Conservation (phyloP, 2,888 invertebrate species). For the Andrena bucephala region DNA sequence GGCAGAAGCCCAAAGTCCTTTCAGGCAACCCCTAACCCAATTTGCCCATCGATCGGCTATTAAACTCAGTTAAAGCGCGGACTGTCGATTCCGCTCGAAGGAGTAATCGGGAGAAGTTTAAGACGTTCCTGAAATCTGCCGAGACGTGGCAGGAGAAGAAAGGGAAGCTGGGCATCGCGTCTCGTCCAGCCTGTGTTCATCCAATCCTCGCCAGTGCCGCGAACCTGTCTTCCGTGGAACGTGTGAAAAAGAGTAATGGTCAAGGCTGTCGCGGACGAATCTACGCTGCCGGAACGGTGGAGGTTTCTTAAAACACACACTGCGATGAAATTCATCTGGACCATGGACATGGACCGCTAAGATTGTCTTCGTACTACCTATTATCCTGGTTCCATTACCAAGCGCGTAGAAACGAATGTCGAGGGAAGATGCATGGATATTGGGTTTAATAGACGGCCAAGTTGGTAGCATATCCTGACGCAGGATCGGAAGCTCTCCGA, state of each 20-base stretch:
- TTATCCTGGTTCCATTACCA: too few species aligned
- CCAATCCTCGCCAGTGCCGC: not conserved
- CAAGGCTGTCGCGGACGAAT: too few species aligned
- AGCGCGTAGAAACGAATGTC: not conserved
- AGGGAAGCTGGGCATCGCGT: constrained; percentile 5
- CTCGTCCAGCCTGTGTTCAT: not conserved
- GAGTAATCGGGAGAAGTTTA: constrained; percentile 41
- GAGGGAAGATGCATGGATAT: not conserved
- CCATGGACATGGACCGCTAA: too few species aligned
- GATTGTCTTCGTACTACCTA: too few species aligned
- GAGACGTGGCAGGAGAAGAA: constrained; percentile 13
- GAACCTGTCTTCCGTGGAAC: not conserved
- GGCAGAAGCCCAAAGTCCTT: constrained; percentile 73
- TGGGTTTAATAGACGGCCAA: constrained; percentile 32
- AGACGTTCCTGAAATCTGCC: constrained; percentile 43
- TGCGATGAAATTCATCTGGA: too few species aligned
- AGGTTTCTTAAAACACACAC: too few species aligned
- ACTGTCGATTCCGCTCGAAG: constrained; percentile 47
- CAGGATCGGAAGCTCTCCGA: not conserved
- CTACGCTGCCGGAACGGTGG: too few species aligned
- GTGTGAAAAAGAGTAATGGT: not conserved
- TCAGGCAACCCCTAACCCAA: constrained; percentile 78
- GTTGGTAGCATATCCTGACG: constrained; percentile 17
- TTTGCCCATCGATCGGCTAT: constrained; percentile 78
- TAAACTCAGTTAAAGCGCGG: constrained; percentile 75